Evolutionary conservation across 2,888 invertebrate species (phyloP), one percentile per base, ranked within the genome.

Genomic region (Phortica okadai): DNA sequence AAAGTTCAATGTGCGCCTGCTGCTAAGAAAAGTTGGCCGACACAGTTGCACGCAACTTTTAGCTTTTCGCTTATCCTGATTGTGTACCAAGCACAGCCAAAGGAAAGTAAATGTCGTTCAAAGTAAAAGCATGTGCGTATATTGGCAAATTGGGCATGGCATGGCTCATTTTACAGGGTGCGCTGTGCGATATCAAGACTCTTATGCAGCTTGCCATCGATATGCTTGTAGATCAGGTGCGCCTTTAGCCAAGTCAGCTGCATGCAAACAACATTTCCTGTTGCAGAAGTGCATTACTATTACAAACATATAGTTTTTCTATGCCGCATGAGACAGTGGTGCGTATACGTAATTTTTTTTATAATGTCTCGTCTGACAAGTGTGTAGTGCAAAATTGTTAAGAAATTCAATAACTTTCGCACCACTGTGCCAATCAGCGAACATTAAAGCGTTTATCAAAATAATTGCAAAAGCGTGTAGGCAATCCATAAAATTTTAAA

Each of bases 391-490:
- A 14, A 21, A 21, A 21, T 21, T 21, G 21, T 21, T 21, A 21
- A 0, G 21, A 21, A 21, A 21, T 21, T 21, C 21, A 21, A 21
- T 21, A 21, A 1, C 56, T n/a, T n/a, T 56, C 56, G n/a, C 56
- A 33, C n/a, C 56, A 56, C 56, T 56, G 56, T 56, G n/a, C 56
- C n/a, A 56, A 56, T 16, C 72, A 72, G 50, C 72, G 14, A 50
- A 50, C 14, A 56, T 56, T 33, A 62, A 67, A 10, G 11, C 33
- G 10, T 42, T 67, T 21, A 54, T 80, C 81, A 82, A 84, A 84
- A 85, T 84, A 84, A 84, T 84, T 84, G 87, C 85, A 84, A 84
- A 86, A 86, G 84, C 84, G 79, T 86, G 83, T 85, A 81, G 82
- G 81, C 85, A 82, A 80, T 76, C 75, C 76, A 76, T 74, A 75